Evolutionary conservation across 23 tunicate species (phyloP), one percentile per base, ranked within the genome.

Genomic region (Clavelina lepadiformis): DNA sequence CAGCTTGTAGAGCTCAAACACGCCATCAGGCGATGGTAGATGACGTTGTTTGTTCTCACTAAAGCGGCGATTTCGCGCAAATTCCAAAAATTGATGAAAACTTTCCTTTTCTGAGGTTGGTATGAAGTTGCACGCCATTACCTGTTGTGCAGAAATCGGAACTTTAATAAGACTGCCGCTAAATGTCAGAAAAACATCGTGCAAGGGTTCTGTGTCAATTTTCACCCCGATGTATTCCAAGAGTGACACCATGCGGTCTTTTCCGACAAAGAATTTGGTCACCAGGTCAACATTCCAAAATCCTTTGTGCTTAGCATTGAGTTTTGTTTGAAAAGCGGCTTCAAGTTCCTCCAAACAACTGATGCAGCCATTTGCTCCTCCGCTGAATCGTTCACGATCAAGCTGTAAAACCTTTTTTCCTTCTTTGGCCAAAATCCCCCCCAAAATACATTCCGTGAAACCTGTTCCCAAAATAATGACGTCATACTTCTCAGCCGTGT

Each of bases 391-490:
- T 55, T 71, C 76, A 36, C 51, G 24, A 22, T 71, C 76, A 2
- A 71, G 18, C 2, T 35, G 23, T 23, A 71, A 30, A 37, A 71
- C 65, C 24, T 33, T 56, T 36, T 56, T 71, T 54, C 76, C 76
- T 25, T 71, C 76, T 37, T 22, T 71, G n/a, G 34, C 26, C 1
- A 71, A 23, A 22, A 71, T 13, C 20, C 23, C 33, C 0, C 60
- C 76, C 31, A 71, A 35, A 35, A 71, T 5, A 25, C 76, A 55
- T 71, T 71, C 65, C 20, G 44, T 56, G 26, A 71, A 34, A 5
- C 76, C 76, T 5, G 76, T 71, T 22, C 76, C 76, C 51, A 71
- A 27, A 23, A 53, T 35, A 31, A 71, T 71, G 32, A 71, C 65
- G 52, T 71, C 76, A 36, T 55, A 71, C 1, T 21, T 33, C 24